Percentiles rank a stretch among this genome's conserved stretches.
These are phyloP conservation scores for Chloebia gouldiae DNA, from an alignment of 2,113 vertebrate genomes.

Conservation along the genomic window DNA sequence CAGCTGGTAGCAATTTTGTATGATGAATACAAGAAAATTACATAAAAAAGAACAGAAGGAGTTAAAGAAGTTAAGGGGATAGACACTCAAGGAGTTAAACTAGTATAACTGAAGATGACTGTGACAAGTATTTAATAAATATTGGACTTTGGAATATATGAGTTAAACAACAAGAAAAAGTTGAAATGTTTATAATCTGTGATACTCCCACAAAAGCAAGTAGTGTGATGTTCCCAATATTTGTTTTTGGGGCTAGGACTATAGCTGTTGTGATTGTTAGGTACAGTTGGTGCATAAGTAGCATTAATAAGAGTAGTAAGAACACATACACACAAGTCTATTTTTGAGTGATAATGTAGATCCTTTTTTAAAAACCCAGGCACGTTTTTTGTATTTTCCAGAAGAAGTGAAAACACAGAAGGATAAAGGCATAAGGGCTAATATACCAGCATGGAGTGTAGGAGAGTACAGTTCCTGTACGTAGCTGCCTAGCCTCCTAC, in stretches of 20 bases:
- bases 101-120: background rate
- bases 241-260: background rate
- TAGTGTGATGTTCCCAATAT: background rate
- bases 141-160: background rate
- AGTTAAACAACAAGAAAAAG: background rate
- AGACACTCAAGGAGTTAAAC: background rate
- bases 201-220: background rate
- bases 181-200: background rate
- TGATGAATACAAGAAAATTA: background rate
- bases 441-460: background rate
- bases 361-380: background rate
- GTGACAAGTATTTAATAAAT: background rate
- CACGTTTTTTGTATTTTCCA: background rate
- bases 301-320: background rate
- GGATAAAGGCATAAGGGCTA: background rate
- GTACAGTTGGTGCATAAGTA: background rate
- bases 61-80: background rate
- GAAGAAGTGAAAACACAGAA: background rate
- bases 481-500: background rate
- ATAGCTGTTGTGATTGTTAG: background rate
- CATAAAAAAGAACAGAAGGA: background rate
- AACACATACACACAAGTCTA: background rate
- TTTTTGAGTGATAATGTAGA: background rate
- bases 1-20: background rate
- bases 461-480: background rate